Base-by-base conservation (phyloP, 2,888 invertebrate genomes). In the Lysandra bellargus region DNA sequence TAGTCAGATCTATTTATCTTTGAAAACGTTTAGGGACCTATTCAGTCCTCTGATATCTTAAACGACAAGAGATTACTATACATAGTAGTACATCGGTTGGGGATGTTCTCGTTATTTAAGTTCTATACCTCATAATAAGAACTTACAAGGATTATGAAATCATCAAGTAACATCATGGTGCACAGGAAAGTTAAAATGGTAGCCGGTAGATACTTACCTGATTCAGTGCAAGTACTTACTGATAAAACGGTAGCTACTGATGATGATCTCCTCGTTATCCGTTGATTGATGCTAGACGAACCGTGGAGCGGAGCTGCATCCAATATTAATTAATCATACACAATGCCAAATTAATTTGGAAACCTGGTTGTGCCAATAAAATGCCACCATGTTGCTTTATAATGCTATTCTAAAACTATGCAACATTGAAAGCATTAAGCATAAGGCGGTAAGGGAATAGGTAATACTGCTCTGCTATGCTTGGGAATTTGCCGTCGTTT, bases 281-380 rank as follows among this genome's bases (percentile, higher is more conserved):
- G 53, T 30, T 53, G 76, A 76, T 76, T 23, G 76, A 75, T 75
- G 49, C 23, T 12, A 33, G 30, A 30, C 64, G 30, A 23, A 1
- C 44, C 12, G 75, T 17, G 75, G 53, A 53, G 33, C 53, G 76
- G 30, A 57, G 57, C 33, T 23, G 76, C 76, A 76, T 76, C 76
- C 30, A 76, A 76, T 53, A 76, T 76, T 76, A 76, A 76, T 76
- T 76, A 76, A 76, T 76, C 76, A 76, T 57, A 76, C 14, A 53
- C 76, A 76, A 76, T 76, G 76, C 76, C 76, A 76, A 76, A 76
- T 76, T 37, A 76, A 76, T 76, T 57, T 53, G 53, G 76, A 75
- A 44, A 75, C 69, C 33, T 75, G 75, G 53, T 30, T 75, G 49
- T 49, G 23, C 49, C 4, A 23, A 44, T 74, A 75, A 49, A 30